Base-by-base conservation (phyloP, 2,888 invertebrate species). In the Lithophane leautieri region DNA sequence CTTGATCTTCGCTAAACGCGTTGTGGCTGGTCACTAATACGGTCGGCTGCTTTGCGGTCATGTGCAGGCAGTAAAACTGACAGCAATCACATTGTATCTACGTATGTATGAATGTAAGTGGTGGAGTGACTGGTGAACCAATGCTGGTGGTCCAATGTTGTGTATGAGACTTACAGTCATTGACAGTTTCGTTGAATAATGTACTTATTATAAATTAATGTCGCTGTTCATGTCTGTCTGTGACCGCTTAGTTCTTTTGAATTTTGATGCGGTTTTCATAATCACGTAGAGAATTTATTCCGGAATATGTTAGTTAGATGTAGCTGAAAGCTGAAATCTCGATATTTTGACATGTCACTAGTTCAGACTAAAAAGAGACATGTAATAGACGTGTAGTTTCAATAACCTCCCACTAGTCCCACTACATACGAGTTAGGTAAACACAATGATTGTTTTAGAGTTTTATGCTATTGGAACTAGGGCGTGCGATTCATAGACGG, bases 401-500 rank as follows among this genome's bases (percentile, higher is more conserved):
- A 61, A n/a, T 22, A 67, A n/a, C 22, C 6, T n/a, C 22, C 14
- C 19, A n/a, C 50, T 44, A 34, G 34, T 34, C n/a, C n/a, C n/a
- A n/a, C n/a, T n/a, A n/a, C n/a, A 34, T 34, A 34, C 2, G 34
- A 58, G 8, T 25, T 28, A 56, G 44, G 16, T 16, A 44, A 54
- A 76, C 19, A 79, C 47, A 84, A 78, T 73, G 60, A 65, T 6
- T 25, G 19, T 61, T 50, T 58, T 40, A 19, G 9, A 58, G 40
- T 44, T 52, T 44, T 16, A 62, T 73, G 12, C 7, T 34, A 50
- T 58, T 52, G 54, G 40, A 83, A 70, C 56, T 66, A 40, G 79
- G 62, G 9, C 88, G 79, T 86, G 84, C 47, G 86, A 85, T 58
- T 58, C 58, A 58, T 8, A 25, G 56, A n/a, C 22, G 70, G 42